phyloP scores from a whole-genome alignment of 2,797 vertebrate species.

The Anas bernieri region DNA sequence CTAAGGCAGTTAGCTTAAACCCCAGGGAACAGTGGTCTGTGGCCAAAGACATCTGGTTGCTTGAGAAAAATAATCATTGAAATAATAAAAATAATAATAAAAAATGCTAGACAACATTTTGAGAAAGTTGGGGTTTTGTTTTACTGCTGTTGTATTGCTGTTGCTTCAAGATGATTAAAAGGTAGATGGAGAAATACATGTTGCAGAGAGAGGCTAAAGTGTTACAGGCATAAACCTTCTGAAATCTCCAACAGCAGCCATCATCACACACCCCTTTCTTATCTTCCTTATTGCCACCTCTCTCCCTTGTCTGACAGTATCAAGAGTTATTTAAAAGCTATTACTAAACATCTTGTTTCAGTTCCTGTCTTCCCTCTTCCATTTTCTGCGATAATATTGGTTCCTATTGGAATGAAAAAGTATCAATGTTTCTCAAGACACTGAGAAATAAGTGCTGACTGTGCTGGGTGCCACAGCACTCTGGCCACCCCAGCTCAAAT shows the following conservation, averaged over 20 bases:
- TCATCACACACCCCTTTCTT: accelerated
- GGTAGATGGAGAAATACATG: not conserved
- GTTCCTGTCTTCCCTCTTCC: not conserved
- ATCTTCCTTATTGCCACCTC: not conserved
- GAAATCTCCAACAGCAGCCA: not conserved
- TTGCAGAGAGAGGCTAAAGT: not conserved
- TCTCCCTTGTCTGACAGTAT: not conserved
- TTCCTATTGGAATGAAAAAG: not conserved
- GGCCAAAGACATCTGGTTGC: not conserved
- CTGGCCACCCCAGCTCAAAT: not conserved
- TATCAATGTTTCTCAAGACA: not conserved
- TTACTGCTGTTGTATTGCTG: not conserved
- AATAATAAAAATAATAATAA: not conserved
- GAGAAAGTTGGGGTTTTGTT: not conserved
- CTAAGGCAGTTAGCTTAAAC: not conserved
- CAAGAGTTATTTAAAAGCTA: not conserved
- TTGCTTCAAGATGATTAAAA: not conserved
- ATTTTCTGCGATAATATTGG: not conserved
- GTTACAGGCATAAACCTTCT: not conserved
- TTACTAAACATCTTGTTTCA: not conserved
- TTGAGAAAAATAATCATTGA: not conserved
- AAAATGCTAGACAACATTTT: not conserved
- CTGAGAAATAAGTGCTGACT: not conserved
- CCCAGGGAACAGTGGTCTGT: not conserved
- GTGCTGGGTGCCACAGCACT: not conserved